These are phyloP conservation scores for Temnopleurus reevesii DNA, from an alignment of 53 echinoderm and acorn worm genomes.

Conservation along the genomic window DNA sequence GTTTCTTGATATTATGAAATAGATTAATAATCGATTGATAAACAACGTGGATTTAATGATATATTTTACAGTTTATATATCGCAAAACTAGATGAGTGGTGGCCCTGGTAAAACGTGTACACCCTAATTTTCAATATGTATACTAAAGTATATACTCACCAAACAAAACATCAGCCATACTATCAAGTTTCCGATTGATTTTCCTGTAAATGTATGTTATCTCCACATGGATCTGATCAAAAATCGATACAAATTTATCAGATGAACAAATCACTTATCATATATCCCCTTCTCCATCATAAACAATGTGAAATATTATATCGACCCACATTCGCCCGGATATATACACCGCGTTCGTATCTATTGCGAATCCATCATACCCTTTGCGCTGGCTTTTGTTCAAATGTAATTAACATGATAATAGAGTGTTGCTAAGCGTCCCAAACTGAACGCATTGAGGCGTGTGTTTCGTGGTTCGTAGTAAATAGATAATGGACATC, in stretches of 20 bases:
- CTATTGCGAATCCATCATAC: background rate
- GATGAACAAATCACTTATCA: too few species aligned
- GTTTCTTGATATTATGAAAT: too few species aligned
- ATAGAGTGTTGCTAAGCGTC: slow-evolving; percentile 27
- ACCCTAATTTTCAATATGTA: too few species aligned
- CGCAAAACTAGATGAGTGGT: too few species aligned
- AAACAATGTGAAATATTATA: background rate
- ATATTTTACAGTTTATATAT: too few species aligned
- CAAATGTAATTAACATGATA: background rate
- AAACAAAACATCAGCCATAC: background rate
- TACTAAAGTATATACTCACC: background rate
- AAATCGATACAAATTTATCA: background rate
- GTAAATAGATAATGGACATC: background rate
- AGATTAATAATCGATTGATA: too few species aligned
- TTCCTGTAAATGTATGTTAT: background rate
- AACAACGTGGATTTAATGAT: too few species aligned
- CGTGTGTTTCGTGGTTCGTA: too few species aligned
- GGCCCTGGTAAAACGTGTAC: too few species aligned
- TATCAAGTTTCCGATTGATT: background rate
- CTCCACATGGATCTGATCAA: background rate
- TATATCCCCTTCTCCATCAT: background rate
- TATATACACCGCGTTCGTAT: background rate
- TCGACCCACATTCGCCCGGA: background rate
- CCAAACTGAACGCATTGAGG: background rate
- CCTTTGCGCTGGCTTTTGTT: background rate